phyloP scores from a whole-genome alignment of 2,113 vertebrate species.

The Chloroceryle aenea region DNA sequence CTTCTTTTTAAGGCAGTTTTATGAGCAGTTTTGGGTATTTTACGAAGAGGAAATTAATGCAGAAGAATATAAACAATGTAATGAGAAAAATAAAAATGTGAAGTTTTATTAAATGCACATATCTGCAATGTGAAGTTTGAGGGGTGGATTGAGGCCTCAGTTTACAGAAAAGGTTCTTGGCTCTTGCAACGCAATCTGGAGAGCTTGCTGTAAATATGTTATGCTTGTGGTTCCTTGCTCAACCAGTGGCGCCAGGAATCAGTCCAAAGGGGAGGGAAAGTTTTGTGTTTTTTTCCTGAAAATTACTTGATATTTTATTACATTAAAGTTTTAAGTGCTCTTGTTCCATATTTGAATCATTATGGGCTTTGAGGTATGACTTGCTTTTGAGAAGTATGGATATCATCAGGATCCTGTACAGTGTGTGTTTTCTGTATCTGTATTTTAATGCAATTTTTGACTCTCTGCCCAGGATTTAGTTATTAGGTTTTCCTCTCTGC shows the following conservation, averaged over 20 bases:
- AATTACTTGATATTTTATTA: conserved; percentile 46
- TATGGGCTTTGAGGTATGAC: conserved; percentile 23
- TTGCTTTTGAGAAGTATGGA: not conserved
- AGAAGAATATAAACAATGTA: not conserved
- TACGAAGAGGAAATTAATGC: conserved; percentile 49
- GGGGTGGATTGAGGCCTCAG: not conserved
- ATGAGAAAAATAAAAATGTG: not conserved
- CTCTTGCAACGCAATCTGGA: conserved; percentile 4
- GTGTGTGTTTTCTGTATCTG: not conserved
- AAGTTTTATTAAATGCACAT: not conserved
- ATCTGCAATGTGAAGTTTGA: not conserved
- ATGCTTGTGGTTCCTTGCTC: conserved; percentile 69
- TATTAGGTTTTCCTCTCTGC: conserved; percentile 2
- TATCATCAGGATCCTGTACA: not conserved
- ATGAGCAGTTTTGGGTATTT: not conserved
- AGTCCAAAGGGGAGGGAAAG: not conserved
- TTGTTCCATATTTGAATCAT: conserved; percentile 29
- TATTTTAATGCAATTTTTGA: conserved; percentile 24
- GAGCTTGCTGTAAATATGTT: conserved; percentile 60
- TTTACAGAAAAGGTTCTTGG: conserved; percentile 46
- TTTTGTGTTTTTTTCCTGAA: not conserved
- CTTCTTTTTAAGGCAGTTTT: conserved; percentile 29
- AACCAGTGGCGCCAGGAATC: conserved; percentile 60
- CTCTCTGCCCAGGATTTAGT: not conserved
- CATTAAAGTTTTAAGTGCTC: conserved; percentile 6